These are phyloP conservation scores for Acanthosoma haemorrhoidale DNA, from an alignment of 2,888 invertebrate genomes.

Conservation along the genomic window DNA sequence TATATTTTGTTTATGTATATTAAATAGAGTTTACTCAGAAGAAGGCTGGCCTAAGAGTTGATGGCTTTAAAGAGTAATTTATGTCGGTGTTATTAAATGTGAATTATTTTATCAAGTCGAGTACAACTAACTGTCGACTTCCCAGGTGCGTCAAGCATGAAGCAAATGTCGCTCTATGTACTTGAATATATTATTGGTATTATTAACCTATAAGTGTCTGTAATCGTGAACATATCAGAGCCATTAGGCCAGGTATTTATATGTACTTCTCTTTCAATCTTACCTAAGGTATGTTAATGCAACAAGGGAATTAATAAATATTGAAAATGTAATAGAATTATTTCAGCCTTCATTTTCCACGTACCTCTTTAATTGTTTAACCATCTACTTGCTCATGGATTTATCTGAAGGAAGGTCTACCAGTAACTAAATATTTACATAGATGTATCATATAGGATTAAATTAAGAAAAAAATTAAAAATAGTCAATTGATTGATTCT, in stretches of 20 bases:
- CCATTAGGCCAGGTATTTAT: neutral
- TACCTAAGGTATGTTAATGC: constrained; percentile 16
- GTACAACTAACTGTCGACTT: no score
- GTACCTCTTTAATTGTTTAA: neutral
- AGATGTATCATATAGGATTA: no score
- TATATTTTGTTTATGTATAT: constrained; percentile 30
- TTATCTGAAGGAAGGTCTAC: no score
- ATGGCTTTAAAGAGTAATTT: constrained; percentile 30
- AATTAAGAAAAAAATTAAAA: no score
- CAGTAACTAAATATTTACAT: no score
- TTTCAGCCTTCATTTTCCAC: neutral
- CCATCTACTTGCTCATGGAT: no score
- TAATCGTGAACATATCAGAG: constrained; percentile 15
- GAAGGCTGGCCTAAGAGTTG: constrained; percentile 28
- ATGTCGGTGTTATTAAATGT: constrained; percentile 26
- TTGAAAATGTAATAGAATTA: neutral
- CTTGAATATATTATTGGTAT: neutral
- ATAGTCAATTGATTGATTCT: no score
- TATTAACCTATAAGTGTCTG: constrained; percentile 15
- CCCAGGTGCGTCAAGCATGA: no score
- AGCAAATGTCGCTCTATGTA: no score
- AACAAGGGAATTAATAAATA: constrained; percentile 24
- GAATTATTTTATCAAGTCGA: constrained; percentile 28
- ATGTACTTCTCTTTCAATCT: constrained; percentile 23
- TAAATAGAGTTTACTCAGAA: neutral